A percentile compares a stretch with the other conserved stretches of the same genome.
phyloP scores from a whole-genome alignment of 2,113 vertebrate species.

The Lasiurus borealis region DNA sequence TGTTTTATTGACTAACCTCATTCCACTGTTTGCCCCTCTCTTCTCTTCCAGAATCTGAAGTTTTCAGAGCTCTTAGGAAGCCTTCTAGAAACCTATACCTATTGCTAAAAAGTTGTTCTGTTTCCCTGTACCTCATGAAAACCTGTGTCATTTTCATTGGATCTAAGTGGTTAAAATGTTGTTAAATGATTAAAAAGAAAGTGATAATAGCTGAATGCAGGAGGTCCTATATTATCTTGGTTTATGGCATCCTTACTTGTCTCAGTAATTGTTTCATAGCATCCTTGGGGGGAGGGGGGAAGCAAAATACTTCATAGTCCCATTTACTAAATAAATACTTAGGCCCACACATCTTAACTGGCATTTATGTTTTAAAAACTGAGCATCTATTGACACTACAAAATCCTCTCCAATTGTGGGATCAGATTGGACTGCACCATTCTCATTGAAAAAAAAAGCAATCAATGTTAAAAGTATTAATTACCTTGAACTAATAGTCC shows the following conservation, averaged over 20 bases:
- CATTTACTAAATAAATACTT: constrained; percentile 44
- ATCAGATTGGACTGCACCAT: background rate
- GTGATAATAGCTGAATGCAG: background rate
- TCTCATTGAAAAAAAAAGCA: background rate
- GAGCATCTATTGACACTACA: background rate
- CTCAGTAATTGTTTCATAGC: background rate
- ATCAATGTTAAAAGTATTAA: background rate
- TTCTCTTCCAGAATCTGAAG: background rate
- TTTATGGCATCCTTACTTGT: background rate
- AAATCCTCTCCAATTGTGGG: background rate
- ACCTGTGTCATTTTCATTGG: background rate
- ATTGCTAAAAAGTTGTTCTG: background rate
- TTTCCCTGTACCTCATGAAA: background rate
- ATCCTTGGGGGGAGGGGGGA: background rate
- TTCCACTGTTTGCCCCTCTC: background rate
- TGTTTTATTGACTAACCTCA: background rate
- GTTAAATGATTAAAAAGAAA: background rate
- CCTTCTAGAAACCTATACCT: background rate
- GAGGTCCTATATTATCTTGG: background rate
- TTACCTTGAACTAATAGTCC: background rate
- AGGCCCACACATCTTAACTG: background rate
- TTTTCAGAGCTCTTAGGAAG: background rate
- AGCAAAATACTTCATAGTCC: background rate
- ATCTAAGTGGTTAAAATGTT: background rate
- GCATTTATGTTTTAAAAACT: background rate